Conservation (phyloP, 2,797 vertebrate genomes). For the Hemitrygon akajei region DNA sequence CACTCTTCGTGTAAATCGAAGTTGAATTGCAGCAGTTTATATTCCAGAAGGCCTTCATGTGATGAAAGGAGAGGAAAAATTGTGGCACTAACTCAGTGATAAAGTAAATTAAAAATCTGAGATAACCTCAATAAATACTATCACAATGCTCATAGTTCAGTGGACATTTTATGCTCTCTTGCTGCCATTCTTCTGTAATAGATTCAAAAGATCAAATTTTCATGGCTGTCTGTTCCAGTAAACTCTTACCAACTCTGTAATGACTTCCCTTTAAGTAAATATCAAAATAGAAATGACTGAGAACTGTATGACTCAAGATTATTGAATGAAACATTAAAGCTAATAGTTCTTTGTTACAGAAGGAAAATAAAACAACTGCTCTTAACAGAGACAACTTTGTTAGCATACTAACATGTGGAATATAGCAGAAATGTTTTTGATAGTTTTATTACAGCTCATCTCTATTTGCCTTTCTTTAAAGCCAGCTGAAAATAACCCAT, state of each 20-base stretch:
- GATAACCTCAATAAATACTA: neutral
- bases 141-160: neutral
- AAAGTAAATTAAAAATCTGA: neutral
- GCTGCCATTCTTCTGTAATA: neutral
- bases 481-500: slow-evolving; percentile 91
- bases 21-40: neutral
- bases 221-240: neutral
- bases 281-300: neutral
- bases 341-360: neutral
- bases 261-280: neutral
- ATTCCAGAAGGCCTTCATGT: neutral
- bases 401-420: neutral
- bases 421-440: slow-evolving; percentile 14
- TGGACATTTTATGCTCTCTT: neutral
- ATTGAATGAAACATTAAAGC: neutral
- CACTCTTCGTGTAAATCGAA: neutral
- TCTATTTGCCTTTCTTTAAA: slow-evolving; percentile 99
- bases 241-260: neutral
- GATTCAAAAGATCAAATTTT: neutral
- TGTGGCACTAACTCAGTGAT: neutral
- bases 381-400: neutral
- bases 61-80: neutral
- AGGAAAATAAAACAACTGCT: neutral
- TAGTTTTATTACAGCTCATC: slow-evolving; percentile 84
- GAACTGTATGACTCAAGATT: neutral